These are phyloP conservation scores for Homarus americanus DNA, from an alignment of 1,140 invertebrate genomes.

Conservation along the genomic window DNA sequence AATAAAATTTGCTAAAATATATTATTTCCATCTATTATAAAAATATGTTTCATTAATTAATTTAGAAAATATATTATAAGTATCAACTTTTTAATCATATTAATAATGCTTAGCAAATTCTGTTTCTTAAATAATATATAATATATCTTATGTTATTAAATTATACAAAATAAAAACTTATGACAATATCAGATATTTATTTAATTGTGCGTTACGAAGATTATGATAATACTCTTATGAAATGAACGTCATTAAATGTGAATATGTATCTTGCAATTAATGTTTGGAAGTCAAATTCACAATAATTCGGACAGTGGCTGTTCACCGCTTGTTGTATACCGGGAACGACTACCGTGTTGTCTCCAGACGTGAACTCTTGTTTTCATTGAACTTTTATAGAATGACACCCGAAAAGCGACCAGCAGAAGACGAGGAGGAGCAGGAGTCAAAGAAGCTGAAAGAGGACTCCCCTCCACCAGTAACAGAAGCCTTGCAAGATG, in stretches of 20 bases:
- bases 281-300: constrained; percentile 36
- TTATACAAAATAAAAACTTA: neutral
- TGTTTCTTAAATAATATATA: neutral
- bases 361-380: neutral
- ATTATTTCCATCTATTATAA: neutral
- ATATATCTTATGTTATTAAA: neutral
- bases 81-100: neutral
- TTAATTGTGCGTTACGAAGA: neutral
- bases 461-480: constrained; percentile 43
- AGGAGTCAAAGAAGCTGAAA: constrained; percentile 63
- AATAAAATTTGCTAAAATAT: neutral
- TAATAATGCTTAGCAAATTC: neutral
- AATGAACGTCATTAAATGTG: neutral
- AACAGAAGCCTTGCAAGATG: constrained; percentile 42
- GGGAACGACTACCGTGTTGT: constrained; percentile 25
- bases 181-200: neutral
- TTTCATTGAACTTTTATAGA: neutral
- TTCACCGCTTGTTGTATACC: constrained; percentile 51
- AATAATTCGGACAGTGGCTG: constrained; percentile 52
- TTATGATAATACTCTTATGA: neutral
- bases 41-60: neutral
- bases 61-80: neutral
- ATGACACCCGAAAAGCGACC: constrained; percentile 68
- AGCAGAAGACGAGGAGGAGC: constrained; percentile 58
- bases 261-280: neutral